phyloP scores from a whole-genome alignment of 2,113 vertebrate species.

The Eublepharis macularius region DNA sequence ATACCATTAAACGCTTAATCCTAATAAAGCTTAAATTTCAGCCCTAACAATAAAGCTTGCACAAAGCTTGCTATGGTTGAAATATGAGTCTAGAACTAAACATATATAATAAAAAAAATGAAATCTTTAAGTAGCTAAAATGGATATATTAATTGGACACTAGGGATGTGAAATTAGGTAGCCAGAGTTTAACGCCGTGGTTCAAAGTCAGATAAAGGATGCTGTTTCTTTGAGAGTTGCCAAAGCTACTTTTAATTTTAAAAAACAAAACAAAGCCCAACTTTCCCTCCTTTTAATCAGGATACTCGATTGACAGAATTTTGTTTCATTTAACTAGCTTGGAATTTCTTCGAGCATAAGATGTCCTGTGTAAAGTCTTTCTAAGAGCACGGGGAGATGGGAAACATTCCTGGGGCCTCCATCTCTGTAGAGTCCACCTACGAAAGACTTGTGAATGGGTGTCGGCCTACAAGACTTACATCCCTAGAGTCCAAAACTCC shows the following conservation, averaged over 20 bases:
- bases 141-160: slow-evolving; percentile 40
- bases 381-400: neutral
- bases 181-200: neutral
- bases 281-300: neutral
- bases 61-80: slow-evolving; percentile 49
- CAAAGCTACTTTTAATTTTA: neutral
- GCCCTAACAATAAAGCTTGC: slow-evolving; percentile 60
- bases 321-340: too few species aligned
- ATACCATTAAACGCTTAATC: slow-evolving; percentile 75
- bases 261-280: neutral
- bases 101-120: slow-evolving; percentile 43
- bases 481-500: too few species aligned
- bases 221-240: neutral
- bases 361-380: neutral
- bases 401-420: neutral
- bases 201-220: neutral
- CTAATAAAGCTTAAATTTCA: slow-evolving; percentile 70
- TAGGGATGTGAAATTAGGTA: slow-evolving; percentile 12
- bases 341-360: neutral
- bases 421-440: neutral
- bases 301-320: neutral
- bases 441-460: too few species aligned
- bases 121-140: slow-evolving; percentile 46
- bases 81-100: slow-evolving; percentile 57
- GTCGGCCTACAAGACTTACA: too few species aligned